Evolutionary conservation across 2,797 vertebrate genomes (phyloP).

Genomic region (Zalophus californianus): DNA sequence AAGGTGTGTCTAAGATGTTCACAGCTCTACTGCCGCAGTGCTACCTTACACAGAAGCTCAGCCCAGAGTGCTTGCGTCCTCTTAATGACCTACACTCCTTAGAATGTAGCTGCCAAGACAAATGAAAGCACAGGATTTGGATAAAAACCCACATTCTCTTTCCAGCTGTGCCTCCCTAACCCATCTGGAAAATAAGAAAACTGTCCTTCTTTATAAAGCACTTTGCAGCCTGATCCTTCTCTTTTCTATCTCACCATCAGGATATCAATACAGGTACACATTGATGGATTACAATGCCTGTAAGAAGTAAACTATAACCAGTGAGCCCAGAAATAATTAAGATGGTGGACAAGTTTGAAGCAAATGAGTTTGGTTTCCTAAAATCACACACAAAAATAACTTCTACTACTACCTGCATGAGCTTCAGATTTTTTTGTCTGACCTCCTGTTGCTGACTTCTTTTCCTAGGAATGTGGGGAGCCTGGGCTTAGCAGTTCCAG

Average conservation of each 20-base stretch:
- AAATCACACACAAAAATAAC: neutral
- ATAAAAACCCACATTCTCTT: constrained; percentile 40
- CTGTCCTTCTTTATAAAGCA: neutral
- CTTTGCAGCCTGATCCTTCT: neutral
- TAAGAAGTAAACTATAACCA: neutral
- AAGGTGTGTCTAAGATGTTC: neutral
- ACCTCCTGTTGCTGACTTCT: neutral
- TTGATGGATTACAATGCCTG: neutral
- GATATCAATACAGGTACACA: neutral
- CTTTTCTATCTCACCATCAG: neutral
- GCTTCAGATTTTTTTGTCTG: neutral
- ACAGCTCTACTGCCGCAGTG: neutral
- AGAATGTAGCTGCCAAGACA: neutral
- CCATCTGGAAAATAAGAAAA: neutral
- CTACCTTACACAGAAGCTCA: neutral
- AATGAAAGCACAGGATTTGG: constrained; percentile 30
- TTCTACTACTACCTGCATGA: neutral
- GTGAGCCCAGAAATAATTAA: constrained; percentile 34
- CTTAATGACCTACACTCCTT: constrained; percentile 8
- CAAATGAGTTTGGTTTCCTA: neutral
- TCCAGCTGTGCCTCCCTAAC: constrained; percentile 32
- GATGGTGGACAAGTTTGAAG: neutral
- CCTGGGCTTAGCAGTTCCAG: neutral
- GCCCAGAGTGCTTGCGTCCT: neutral
- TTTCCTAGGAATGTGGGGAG: neutral